Percentiles rank a stretch among this genome's conserved stretches.
phyloP scores from a whole-genome alignment of 2,888 invertebrate genomes.

The Therioaphis trifolii region DNA sequence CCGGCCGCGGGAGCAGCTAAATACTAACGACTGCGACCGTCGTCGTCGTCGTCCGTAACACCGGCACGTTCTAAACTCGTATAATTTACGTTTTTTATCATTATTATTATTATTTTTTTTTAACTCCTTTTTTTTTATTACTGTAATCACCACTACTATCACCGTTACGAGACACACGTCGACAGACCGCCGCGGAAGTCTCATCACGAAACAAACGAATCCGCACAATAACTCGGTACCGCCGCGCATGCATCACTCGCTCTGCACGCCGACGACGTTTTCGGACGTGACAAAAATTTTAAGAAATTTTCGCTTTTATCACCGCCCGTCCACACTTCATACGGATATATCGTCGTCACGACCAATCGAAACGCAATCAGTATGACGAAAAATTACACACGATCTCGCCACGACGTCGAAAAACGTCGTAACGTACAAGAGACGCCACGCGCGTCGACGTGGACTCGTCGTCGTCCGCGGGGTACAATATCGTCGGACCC shows the following conservation, averaged over 20 bases:
- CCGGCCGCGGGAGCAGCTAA: slow-evolving; percentile 57
- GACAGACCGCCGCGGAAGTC: too few species aligned
- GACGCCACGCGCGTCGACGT: neutral
- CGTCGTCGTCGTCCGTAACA: too few species aligned
- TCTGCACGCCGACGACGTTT: neutral
- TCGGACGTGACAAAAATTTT: too few species aligned
- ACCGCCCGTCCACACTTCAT: too few species aligned
- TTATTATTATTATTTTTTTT: slow-evolving; percentile 1
- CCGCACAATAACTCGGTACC: neutral
- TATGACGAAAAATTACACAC: neutral
- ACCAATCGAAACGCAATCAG: too few species aligned
- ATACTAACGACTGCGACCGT: slow-evolving; percentile 54
- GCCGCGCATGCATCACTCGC: neutral
- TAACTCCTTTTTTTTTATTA: neutral
- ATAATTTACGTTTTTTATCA: neutral
- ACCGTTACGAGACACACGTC: neutral
- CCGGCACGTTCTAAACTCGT: neutral
- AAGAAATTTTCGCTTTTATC: too few species aligned
- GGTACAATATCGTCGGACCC: too few species aligned
- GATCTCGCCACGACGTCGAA: slow-evolving; percentile 33
- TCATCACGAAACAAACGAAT: slow-evolving; percentile 3
- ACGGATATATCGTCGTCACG: too few species aligned
- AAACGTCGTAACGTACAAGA: neutral
- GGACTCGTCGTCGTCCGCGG: neutral
- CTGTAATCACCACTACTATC: neutral